Base-by-base conservation (phyloP, 2,113 vertebrate genomes). In the Cisticola juncidis region DNA sequence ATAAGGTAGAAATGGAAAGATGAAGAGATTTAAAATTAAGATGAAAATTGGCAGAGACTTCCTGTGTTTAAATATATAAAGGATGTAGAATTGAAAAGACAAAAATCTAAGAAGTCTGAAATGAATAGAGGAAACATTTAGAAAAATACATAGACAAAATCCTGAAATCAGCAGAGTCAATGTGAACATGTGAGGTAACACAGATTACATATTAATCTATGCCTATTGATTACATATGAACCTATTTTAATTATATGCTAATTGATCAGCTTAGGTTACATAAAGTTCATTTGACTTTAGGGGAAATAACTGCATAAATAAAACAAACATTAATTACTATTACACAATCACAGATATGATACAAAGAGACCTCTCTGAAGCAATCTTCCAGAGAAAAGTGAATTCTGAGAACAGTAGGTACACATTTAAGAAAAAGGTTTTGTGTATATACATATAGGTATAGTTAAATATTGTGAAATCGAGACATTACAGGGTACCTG, bases 401-500 rank as follows among this genome's bases (percentile, higher is more conserved):
- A 86, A 72, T 86, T 92, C 47, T 80, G 61, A 84, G 17, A 90
- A 77, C 8, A 74, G 31, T 2, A 20, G 51, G 71, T 8, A 45
- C 3, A 26, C 0, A 8, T 22, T 58, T 53, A 6, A 6, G 68
- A 48, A 62, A 31, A 62, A 28, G 1, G 0, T 1, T 53, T 65
- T 72, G 11, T 44, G n/a, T 60, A 60, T 26, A 50, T 38, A 47
- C 6, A 10, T 36, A 35, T 40, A 80, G 56, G 72, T 77, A 53
- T 5, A 89, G 12, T 45, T 66, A 54, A 83, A 78, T 68, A 48
- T 10, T 64, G 48, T 56, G 25, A 85, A 92, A 65, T 51, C 25
- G 60, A 80, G 65, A 92, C 23, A 64, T 17, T 40, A 48, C 48
- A 78, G 47, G 33, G 45, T 97, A 99, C 99, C 99, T 99, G 97